These are phyloP conservation scores for Adrianichthys oophorus DNA, from an alignment of 2,797 vertebrate genomes.

Conservation along the genomic window DNA sequence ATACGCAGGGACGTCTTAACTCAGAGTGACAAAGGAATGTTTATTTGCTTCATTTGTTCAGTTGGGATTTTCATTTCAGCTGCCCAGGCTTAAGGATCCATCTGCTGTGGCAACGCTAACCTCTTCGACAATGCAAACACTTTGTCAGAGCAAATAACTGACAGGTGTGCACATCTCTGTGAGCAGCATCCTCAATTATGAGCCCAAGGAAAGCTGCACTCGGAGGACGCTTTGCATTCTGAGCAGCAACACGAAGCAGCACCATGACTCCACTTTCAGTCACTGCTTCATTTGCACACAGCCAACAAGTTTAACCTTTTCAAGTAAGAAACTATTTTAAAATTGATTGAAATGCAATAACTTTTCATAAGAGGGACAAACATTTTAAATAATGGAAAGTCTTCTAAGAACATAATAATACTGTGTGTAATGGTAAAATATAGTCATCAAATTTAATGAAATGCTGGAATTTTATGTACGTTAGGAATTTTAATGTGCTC, in stretches of 20 bases:
- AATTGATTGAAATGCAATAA: too few species aligned
- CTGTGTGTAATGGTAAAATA: too few species aligned
- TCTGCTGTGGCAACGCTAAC: conserved; percentile 6
- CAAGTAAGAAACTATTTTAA: too few species aligned
- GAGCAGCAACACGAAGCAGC: conserved; percentile 5
- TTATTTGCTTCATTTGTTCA: conserved; percentile 37
- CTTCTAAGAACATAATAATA: too few species aligned
- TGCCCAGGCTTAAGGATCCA: conserved; percentile 13
- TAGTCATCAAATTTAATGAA: too few species aligned
- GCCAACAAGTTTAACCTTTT: neutral
- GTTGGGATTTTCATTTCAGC: conserved; percentile 38
- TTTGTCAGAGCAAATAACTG: conserved; percentile 11
- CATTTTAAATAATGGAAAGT: too few species aligned
- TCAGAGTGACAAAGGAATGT: conserved; percentile 15
- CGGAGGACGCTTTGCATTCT: neutral
- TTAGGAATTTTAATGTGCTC: too few species aligned
- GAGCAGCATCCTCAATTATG: conserved; percentile 24
- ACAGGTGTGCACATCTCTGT: conserved; percentile 7
- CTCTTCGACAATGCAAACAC: conserved; percentile 31
- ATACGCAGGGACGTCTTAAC: neutral
- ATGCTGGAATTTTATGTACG: too few species aligned
- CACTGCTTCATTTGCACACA: neutral
- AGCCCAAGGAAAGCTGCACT: conserved; percentile 10
- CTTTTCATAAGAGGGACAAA: too few species aligned
- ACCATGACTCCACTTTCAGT: neutral